These are phyloP conservation scores for Chiloscyllium punctatum DNA, from an alignment of 2,797 vertebrate species.

Conservation along the genomic window DNA sequence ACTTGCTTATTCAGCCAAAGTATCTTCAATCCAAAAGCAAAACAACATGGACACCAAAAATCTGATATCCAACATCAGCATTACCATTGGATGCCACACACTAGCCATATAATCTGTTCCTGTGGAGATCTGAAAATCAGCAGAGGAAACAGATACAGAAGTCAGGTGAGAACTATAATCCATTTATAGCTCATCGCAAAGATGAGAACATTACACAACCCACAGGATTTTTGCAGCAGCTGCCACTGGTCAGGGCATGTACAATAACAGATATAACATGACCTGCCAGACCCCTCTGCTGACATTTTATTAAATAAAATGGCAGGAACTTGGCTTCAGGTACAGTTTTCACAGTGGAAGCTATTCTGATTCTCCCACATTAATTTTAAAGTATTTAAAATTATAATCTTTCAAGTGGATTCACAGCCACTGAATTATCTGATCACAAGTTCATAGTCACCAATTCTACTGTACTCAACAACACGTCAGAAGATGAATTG, in stretches of 20 bases:
- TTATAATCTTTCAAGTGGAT: neutral
- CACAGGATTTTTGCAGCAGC: neutral
- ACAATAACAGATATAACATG: neutral
- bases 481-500: neutral
- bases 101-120: neutral
- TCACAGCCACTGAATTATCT: neutral
- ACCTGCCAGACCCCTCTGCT: neutral
- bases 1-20: neutral
- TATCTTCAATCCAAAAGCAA: conserved; percentile 12
- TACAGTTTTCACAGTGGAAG: neutral
- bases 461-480: neutral
- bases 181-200: conserved; percentile 15
- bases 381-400: conserved; percentile 10
- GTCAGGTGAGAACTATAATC: conserved; percentile 9
- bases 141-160: neutral
- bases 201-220: neutral
- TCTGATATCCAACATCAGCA: neutral
- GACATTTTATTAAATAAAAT: neutral
- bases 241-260: neutral
- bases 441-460: neutral
- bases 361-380: neutral
- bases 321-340: neutral
- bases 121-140: neutral
- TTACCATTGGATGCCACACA: neutral
- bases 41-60: neutral